Percentiles rank a stretch among this genome's conserved stretches.
Conservation (phyloP, 2,113 vertebrate species). For the Stigmatopora argus region DNA sequence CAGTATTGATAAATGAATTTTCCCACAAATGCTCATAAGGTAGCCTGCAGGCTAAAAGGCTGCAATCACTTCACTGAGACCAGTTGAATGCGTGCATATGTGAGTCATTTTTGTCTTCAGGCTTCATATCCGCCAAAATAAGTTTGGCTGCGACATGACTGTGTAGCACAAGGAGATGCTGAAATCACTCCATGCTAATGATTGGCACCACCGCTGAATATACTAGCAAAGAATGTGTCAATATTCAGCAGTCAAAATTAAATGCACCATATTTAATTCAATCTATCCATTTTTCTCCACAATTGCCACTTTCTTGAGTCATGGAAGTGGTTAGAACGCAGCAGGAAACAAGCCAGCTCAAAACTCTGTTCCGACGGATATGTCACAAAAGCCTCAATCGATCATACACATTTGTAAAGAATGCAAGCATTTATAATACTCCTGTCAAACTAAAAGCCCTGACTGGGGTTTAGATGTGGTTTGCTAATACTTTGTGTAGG, state of each 20-base stretch:
- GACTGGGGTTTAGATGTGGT: no score
- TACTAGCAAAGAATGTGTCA: slow-evolving; percentile 10
- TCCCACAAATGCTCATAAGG: slow-evolving; percentile 40
- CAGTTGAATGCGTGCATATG: slow-evolving; percentile 43
- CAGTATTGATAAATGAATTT: slow-evolving; percentile 48
- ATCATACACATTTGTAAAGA: no score
- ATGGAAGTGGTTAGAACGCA: not conserved
- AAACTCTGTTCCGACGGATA: not conserved
- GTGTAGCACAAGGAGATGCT: slow-evolving; percentile 26
- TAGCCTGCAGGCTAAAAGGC: slow-evolving; percentile 31
- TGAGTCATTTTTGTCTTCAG: slow-evolving; percentile 55
- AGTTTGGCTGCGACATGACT: slow-evolving; percentile 38
- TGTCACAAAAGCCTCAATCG: no score
- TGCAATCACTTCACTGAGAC: slow-evolving; percentile 29
- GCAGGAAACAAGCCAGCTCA: not conserved
- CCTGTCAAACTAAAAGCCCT: no score
- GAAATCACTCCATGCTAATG: slow-evolving; percentile 15
- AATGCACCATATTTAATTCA: slow-evolving; percentile 18
- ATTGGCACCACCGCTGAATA: slow-evolving; percentile 16
- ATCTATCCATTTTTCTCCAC: no score
- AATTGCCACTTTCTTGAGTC: not conserved
- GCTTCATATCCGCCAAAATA: slow-evolving; percentile 35
- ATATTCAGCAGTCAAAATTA: slow-evolving; percentile 42
- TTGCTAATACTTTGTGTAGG: no score
- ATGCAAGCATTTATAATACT: no score